Conservation (phyloP, 1,140 invertebrate species). For the Stenopsyche tienmushanensis region DNA sequence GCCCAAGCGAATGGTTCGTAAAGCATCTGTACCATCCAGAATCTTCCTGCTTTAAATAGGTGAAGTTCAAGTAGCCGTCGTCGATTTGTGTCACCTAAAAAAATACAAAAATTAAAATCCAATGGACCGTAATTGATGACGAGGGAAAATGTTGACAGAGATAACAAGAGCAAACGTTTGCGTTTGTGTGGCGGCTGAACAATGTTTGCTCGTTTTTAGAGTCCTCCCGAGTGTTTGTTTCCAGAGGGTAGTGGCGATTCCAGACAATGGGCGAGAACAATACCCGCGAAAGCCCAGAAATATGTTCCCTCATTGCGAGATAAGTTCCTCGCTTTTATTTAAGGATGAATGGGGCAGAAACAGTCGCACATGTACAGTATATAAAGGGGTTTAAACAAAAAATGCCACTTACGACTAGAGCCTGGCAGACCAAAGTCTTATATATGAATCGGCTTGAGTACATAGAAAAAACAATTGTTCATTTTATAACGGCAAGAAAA, state of each 20-base stretch:
- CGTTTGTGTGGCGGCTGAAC: no score
- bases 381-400: no score
- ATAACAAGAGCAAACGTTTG: no score
- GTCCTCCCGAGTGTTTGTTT: neutral
- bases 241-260: neutral
- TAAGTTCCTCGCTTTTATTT: neutral
- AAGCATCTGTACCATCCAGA: slow-evolving; percentile 84
- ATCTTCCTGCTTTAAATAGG: slow-evolving; percentile 68
- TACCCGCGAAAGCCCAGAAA: neutral
- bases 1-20: slow-evolving; percentile 70
- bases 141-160: neutral
- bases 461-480: no score
- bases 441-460: no score
- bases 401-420: no score
- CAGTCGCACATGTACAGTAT: no score
- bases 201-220: slow-evolving; percentile 3
- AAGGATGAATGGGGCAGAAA: neutral
- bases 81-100: slow-evolving; percentile 65
- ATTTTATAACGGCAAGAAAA: no score
- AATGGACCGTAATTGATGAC: neutral
- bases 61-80: slow-evolving; percentile 78
- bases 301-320: neutral
- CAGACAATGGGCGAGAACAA: slow-evolving; percentile 3
- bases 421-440: no score
- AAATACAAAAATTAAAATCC: neutral